Base-by-base conservation (phyloP, 2,888 invertebrate species). In the Lasioglossum figueresi region DNA sequence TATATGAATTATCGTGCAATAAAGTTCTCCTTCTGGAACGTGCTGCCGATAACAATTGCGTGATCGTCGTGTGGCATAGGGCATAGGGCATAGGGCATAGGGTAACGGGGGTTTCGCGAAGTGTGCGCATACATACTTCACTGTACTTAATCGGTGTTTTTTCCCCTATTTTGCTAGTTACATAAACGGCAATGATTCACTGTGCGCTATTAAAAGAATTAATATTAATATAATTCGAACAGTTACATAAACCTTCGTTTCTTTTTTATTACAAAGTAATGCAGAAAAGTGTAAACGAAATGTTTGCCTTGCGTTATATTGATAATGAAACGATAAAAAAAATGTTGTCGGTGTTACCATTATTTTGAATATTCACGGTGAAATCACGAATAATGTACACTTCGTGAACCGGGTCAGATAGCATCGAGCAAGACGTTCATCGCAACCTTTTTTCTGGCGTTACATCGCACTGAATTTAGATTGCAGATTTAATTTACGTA, bases 1-100 rank as follows among this genome's bases (percentile, higher is more conserved):
- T 16, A 40, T 34, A 19, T 27, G 82, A 73, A n/a, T 82, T 68
- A 79, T 56, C 3, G 56, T 34, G 43, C 73, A 40, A 79, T 79
- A 45, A 73, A 73, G 34, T 59, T 14, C 31, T 43, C 23, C 43
- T 43, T 12, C 43, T 31, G 23, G 63, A 45, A 66, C 45, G 19
- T 23, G 40, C 43, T 34, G n/a, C 43, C 6, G 37, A 19, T 31
- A 63, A 75, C 75, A 31, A 31, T 76, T 76, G 34, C 19, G 37
- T 23, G 27, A 59, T 59, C 63, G 12, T 23, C n/a, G 68, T n/a
- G 19, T 40, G 40, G 10, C 37, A n/a, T 31, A 63, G 37, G 37
- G 12, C 37, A n/a, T 4, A 43, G 40, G 40, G 10, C 31, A 31
- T 31, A 31, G 31, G 31, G 34, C 3, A 34, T 34, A 2, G 8